Base-by-base conservation (phyloP, 2,888 invertebrate species). In the Calameuta idolon region DNA sequence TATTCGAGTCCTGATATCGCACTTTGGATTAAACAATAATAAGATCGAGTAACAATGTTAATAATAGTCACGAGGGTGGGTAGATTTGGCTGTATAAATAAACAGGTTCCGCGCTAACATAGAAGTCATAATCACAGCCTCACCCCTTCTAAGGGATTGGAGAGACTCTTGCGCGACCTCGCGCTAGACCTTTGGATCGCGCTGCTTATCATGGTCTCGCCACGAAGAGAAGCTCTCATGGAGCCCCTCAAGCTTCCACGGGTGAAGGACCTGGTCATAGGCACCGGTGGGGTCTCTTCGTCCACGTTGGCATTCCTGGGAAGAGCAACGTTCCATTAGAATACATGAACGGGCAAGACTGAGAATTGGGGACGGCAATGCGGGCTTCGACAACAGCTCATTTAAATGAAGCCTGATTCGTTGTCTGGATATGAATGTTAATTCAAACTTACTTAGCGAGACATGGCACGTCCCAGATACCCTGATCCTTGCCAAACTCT, bases 401-500 rank as follows among this genome's bases (percentile, higher is more conserved):
- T 31, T 30, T 0, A 23, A 76, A 31, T 1, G 55, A 23, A 23
- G 23, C 55, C 9, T 23, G 12, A 34, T 69, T 34, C 3, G 69
- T 11, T 30, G 74, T 71, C 30, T n/a, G 40, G 33, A 69, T 73
- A 34, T 30, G 73, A n/a, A 76, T 3, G n/a, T 33, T n/a, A 30
- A 80, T 12, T 30, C 12, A 74, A 74, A 91, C 92, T 91, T 91
- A 95, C 94, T 94, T 95, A 68, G 94, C 93, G 85, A 94, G 93
- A 86, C 96, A 97, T 69, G 97, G 97, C 86, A 95, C 95, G 82
- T 97, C 96, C 94, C 96, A 96, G 86, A 97, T 95, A 82, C 93
- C 94, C 91, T 97, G 97, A 79, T 96, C 94, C 79, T 93, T 94
- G 4, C 97, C 97, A 86, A 97, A 97, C 86, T 96, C 94, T 92